A percentile compares a stretch with the other conserved stretches of the same genome.
Evolutionary conservation across 2,888 invertebrate genomes (phyloP).

Genomic region (Calliopum simillimum): DNA sequence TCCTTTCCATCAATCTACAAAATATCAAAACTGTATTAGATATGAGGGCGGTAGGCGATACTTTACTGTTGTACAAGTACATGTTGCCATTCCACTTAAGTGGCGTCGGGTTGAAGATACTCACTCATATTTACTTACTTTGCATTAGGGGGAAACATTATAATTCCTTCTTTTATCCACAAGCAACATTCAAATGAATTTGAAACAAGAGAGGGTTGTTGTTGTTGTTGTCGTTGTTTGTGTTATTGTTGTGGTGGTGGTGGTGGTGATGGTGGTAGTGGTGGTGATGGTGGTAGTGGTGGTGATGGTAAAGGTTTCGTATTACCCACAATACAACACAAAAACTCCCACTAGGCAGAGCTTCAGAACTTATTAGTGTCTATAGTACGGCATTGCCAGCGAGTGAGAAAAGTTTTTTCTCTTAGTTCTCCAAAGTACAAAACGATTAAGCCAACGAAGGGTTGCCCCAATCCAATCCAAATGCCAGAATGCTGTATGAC

Average conservation of each 20-base stretch:
- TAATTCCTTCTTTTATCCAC: constrained; percentile 14
- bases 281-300: not conserved
- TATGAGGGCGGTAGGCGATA: constrained; percentile 11
- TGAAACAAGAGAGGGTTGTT: constrained; percentile 18
- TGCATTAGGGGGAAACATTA: constrained; percentile 15
- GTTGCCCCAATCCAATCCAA: not conserved
- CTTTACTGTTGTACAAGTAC: constrained; percentile 2
- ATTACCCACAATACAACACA: constrained; percentile 11
- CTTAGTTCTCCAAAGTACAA: constrained; percentile 19
- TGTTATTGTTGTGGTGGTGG: not conserved
- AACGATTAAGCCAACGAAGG: constrained; percentile 10
- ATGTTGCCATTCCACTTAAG: constrained; percentile 1
- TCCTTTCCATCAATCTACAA: constrained; percentile 17
- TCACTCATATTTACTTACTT: constrained; percentile 10
- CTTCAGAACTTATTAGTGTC: constrained; percentile 23
- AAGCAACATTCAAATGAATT: constrained; percentile 19
- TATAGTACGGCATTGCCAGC: not conserved
- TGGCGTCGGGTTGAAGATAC: constrained; percentile 7
- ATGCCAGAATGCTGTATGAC: constrained; percentile 17
- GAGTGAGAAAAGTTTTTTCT: constrained; percentile 18
- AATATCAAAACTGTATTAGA: constrained; percentile 9
- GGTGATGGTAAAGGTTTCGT: constrained; percentile 17
- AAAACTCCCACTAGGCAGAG: not conserved
- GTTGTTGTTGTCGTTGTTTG: not conserved
- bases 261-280: constrained; percentile 3